These are phyloP conservation scores for Coleophora flavipennella DNA, from an alignment of 2,888 invertebrate species.

Conservation along the genomic window DNA sequence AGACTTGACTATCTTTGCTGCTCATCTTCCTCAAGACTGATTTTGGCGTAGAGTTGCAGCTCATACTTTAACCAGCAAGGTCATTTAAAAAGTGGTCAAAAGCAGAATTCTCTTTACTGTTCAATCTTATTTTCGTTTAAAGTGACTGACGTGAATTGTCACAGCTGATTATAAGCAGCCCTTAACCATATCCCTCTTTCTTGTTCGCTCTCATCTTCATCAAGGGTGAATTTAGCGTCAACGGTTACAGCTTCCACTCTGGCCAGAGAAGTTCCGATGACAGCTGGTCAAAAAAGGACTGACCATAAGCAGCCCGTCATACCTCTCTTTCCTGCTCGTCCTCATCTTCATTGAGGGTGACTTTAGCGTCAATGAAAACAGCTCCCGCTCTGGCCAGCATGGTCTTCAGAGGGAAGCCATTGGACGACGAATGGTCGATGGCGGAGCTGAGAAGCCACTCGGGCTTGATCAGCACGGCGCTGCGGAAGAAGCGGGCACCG, in stretches of 20 bases:
- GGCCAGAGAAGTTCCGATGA: conserved; percentile 51
- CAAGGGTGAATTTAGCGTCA: conserved; percentile 43
- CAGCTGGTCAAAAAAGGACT: not conserved
- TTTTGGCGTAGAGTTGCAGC: too few relatives aligned
- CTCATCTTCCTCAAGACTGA: too few relatives aligned
- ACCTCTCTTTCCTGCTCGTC: conserved; percentile 63
- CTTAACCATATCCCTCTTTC: conserved; percentile 64
- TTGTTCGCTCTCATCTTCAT: conserved; percentile 60
- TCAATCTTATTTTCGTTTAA: too few relatives aligned
- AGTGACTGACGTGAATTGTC: too few relatives aligned
- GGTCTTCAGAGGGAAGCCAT: conserved; percentile 48
- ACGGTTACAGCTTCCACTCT: conserved; percentile 45
- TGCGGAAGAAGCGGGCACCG: conserved; percentile 37
- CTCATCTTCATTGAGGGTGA: conserved; percentile 55
- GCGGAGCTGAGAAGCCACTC: conserved; percentile 51
- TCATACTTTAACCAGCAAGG: too few relatives aligned
- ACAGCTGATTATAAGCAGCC: too few relatives aligned
- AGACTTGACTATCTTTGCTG: too few relatives aligned
- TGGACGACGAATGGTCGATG: conserved; percentile 25
- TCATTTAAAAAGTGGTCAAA: too few relatives aligned
- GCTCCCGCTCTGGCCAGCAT: conserved; percentile 54
- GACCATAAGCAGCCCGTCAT: too few relatives aligned
- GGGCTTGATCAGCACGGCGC: conserved; percentile 41
- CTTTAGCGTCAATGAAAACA: conserved; percentile 36
- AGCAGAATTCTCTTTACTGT: too few relatives aligned